Evolutionary conservation across 2,888 invertebrate species (phyloP), one percentile per base, ranked within the genome.

Genomic region (Dasypogon diadema): DNA sequence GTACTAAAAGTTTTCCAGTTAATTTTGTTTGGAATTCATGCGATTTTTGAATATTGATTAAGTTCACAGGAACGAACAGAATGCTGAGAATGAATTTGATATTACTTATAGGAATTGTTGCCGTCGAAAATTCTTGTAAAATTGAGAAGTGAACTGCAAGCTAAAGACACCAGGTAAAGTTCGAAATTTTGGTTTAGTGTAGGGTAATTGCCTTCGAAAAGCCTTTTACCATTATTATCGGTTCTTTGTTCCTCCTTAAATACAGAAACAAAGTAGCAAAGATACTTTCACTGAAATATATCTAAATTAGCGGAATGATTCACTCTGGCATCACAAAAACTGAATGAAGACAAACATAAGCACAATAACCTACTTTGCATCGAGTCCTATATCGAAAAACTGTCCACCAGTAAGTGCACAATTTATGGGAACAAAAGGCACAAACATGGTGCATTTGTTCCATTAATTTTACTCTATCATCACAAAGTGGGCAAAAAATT

Each of bases 341-440:
- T 42, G 42, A 42, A 42, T 12, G n/a, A n/a, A 6, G n/a, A 42
- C 8, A 42, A 3, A 12, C 42, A 42, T 42, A 6, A 42, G 42
- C 42, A 42, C 34, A 21, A 60, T 60, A 37, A 60, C 60, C 60
- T 37, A 22, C 34, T 42, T 60, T 37, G 10, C 10, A 60, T 21
- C 18, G 18, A 37, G 37, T 12, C 34, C 60, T 37, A 12, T 37
- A 37, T 34, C 26, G 34, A 34, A 60, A 58, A 60, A 60, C 14
- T 37, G 60, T 60, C 37, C 37, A 60, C 37, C 34, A 21, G 14
- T 12, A 60, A 60, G 34, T 34, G 60, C 60, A 42, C 21, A 60
- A 60, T 60, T 60, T 60, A 60, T 60, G 60, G 22, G 60, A 42
- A 60, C 60, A 60, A 60, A 60, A 60, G 60, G 42, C 37, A 60